These are phyloP conservation scores for Poecilia latipinna DNA, from an alignment of 2,113 vertebrate species.

Conservation along the genomic window DNA sequence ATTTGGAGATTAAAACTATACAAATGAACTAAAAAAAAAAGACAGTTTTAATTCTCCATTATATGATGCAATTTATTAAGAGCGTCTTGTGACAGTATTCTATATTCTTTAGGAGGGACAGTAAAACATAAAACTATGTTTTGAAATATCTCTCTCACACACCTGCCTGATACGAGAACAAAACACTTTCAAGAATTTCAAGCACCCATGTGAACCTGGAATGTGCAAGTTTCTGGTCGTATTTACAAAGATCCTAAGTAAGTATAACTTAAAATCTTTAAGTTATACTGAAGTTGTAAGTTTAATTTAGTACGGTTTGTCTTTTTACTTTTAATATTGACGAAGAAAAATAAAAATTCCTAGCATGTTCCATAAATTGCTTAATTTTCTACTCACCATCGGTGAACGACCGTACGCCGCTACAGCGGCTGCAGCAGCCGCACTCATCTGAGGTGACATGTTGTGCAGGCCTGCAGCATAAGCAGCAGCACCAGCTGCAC, in stretches of 20 bases:
- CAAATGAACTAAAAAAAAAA: too few species aligned
- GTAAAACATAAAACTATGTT: too few species aligned
- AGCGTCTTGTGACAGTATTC: too few species aligned
- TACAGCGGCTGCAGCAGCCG: slow-evolving; percentile 85
- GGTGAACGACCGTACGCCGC: slow-evolving; percentile 93
- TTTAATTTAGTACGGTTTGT: background rate
- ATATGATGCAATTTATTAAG: too few species aligned
- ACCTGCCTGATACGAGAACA: too few species aligned
- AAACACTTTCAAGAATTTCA: too few species aligned
- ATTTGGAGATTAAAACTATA: too few species aligned
- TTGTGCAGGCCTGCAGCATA: slow-evolving; percentile 93
- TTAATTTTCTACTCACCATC: slow-evolving; percentile 82
- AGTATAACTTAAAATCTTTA: background rate
- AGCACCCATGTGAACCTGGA: too few species aligned
- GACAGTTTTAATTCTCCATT: too few species aligned
- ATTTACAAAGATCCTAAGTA: background rate
- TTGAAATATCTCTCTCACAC: too few species aligned
- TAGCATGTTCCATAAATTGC: background rate
- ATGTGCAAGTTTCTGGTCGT: too few species aligned
- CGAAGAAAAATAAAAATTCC: background rate
- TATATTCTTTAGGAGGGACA: too few species aligned
- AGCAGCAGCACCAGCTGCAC: slow-evolving; percentile 89
- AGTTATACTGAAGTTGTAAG: background rate
- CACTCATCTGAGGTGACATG: slow-evolving; percentile 98
- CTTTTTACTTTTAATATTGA: background rate